Conservation (phyloP, 2,888 invertebrate species). For the Eledone cirrhosa region DNA sequence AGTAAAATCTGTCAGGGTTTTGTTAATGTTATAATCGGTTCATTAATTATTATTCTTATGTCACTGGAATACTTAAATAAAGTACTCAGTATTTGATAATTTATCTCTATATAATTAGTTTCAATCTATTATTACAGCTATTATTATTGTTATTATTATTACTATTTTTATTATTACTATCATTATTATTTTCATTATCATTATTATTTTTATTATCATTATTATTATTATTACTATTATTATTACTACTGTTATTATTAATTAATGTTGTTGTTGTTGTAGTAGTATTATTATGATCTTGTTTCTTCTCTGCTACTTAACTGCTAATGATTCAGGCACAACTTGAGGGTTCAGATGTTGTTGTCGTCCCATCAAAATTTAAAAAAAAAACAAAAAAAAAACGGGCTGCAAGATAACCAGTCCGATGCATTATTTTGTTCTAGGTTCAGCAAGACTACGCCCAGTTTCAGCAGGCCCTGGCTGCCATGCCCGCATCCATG, state of each 20-base stretch:
- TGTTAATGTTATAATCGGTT: too few relatives aligned
- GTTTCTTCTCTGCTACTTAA: too few relatives aligned
- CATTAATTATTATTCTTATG: too few relatives aligned
- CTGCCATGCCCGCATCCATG: slow-evolving; percentile 57
- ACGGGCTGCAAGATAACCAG: slow-evolving; percentile 28
- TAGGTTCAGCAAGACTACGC: slow-evolving; percentile 66
- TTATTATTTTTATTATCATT: neutral
- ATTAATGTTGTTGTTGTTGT: neutral
- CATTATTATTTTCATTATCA: neutral
- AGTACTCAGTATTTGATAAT: too few relatives aligned
- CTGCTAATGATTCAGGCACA: slow-evolving; percentile 23
- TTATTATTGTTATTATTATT: too few relatives aligned
- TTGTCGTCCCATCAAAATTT: too few relatives aligned
- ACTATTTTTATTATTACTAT: neutral
- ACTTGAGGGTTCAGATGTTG: slow-evolving; percentile 25
- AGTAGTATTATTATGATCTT: slow-evolving; percentile 1
- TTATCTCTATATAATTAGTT: too few relatives aligned
- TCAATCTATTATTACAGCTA: too few relatives aligned
- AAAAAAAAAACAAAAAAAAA: too few relatives aligned
- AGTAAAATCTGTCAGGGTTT: too few relatives aligned
- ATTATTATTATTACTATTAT: neutral
- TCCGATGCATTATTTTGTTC: slow-evolving; percentile 40
- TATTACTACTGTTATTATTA: slow-evolving; percentile 6
- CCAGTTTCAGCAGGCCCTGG: slow-evolving; percentile 64
- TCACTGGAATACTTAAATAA: too few relatives aligned